Evolutionary conservation across 2,888 invertebrate genomes (phyloP).

Genomic region (Caprella mutica): DNA sequence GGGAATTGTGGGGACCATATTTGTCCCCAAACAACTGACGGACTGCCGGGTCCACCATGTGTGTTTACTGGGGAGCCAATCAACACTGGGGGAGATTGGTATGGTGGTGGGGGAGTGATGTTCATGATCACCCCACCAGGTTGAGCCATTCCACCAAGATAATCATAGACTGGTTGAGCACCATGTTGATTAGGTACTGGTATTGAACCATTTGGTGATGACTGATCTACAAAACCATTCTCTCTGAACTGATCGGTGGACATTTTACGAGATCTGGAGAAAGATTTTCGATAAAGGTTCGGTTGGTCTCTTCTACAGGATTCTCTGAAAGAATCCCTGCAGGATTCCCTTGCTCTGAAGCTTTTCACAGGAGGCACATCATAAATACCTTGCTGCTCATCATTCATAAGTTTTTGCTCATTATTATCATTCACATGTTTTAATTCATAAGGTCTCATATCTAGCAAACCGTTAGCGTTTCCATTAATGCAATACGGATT

Average conservation of each 20-base stretch:
- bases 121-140: conserved; percentile 21
- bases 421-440: too few species aligned
- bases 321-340: too few species aligned
- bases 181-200: background rate
- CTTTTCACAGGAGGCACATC: too few species aligned
- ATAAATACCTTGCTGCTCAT: too few species aligned
- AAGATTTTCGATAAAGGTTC: too few species aligned
- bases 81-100: conserved; percentile 21
- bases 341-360: too few species aligned
- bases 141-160: background rate
- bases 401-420: too few species aligned
- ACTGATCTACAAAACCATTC: background rate
- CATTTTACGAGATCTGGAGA: background rate
- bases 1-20: conserved; percentile 32
- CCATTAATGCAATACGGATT: too few species aligned
- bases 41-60: conserved; percentile 15
- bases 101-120: conserved; percentile 20
- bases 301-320: too few species aligned
- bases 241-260: background rate
- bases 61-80: conserved; percentile 23
- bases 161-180: background rate
- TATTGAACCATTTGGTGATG: background rate
- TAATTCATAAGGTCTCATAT: too few species aligned
- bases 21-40: conserved; percentile 32
- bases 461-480: too few species aligned